Base-by-base conservation (phyloP, 2,113 vertebrate genomes). In the Dascyllus trimaculatus region DNA sequence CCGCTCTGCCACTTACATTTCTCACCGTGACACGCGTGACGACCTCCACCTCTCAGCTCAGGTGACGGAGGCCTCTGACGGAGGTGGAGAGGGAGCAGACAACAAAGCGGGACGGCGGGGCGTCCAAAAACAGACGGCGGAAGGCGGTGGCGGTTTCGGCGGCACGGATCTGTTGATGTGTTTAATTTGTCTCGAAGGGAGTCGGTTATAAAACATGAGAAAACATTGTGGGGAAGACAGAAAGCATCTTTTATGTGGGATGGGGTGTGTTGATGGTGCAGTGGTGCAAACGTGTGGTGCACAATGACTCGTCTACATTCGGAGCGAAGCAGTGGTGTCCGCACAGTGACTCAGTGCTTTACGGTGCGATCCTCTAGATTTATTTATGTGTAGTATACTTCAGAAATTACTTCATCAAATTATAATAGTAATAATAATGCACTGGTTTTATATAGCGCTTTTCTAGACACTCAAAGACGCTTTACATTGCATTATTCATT, bases 21-120 rank as follows among this genome's bases (percentile, higher is more conserved):
- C 90, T 92, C 89, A 88, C 58, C 52, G 10, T 92, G 90, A 93
- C 90, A 89, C 58, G 88, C 56, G 59, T 86, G 86, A 84, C 35
- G 61, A 82, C 81, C 87, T 76, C 67, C 54, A 80, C 78, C 71
- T 86, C 82, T 80, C 56, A 75, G 54, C n/a, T 88, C 85, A 90
- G 85, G 87, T 91, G 88, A 82, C 81, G 75, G 58, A 45, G 62
- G 65, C 65, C 73, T n/a, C n/a, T 65, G 45, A 82, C 24, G 60
- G 76, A 78, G 80, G 78, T 82, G 78, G 78, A 71, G 85, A 70
- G 72, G 76, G 53, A 80, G 64, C 35, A 0, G 70, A 84, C 65
- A 84, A 79, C 76, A 77, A 59, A 76, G 57, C 24, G 62, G 26
- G 21, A 66, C 49, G 62, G 69, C 53, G 9, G 45, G 32, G 63